A percentile compares a stretch with the other conserved stretches of the same genome.
Conservation (phyloP, 2,797 vertebrate species). For the Tinamus major region DNA sequence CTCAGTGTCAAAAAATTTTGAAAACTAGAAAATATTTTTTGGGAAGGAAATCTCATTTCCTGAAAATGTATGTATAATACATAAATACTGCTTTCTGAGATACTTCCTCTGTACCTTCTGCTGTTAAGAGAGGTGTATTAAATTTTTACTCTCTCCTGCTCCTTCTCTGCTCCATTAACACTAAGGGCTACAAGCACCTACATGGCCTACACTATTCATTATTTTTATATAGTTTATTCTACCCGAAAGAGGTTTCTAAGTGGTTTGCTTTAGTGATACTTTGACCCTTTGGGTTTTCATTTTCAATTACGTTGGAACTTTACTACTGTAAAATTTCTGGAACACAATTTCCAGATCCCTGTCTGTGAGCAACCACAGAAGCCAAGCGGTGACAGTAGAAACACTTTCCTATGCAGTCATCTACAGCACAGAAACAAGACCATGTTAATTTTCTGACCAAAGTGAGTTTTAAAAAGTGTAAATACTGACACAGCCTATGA, state of each 20-base stretch:
- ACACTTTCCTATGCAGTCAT: neutral
- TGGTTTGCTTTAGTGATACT: neutral
- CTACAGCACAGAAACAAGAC: neutral
- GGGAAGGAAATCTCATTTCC: neutral
- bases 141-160: neutral
- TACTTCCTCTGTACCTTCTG: neutral
- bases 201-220: neutral
- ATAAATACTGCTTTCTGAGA: neutral
- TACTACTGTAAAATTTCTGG: neutral
- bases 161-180: neutral
- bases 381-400: neutral
- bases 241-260: neutral
- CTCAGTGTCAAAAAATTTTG: neutral
- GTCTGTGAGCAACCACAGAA: neutral
- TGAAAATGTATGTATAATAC: neutral
- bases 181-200: neutral
- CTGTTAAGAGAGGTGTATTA: neutral
- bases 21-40: neutral
- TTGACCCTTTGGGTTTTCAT: neutral
- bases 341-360: neutral
- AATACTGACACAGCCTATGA: neutral
- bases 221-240: neutral
- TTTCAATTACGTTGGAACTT: neutral
- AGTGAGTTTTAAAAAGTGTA: neutral
- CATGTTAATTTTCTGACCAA: neutral